Evolutionary conservation across 2,888 invertebrate species (phyloP).

Genomic region (Gryllus longicercus): DNA sequence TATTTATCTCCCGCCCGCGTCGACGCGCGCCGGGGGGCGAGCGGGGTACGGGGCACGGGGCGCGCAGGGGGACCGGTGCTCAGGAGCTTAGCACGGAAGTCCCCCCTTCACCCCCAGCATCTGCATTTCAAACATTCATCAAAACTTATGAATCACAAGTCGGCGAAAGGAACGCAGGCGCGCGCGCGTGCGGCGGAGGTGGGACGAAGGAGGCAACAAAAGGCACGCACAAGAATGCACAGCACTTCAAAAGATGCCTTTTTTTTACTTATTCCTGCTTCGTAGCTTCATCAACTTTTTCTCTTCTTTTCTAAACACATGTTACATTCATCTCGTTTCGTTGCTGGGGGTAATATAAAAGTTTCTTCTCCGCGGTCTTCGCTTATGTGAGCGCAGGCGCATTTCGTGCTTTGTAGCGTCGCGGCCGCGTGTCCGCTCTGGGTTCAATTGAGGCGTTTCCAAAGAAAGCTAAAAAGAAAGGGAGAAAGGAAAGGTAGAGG

Average conservation of each 20-base stretch:
- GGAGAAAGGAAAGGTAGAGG: too few species aligned
- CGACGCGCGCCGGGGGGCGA: background rate
- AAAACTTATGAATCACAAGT: conserved; percentile 7
- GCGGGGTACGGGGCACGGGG: background rate
- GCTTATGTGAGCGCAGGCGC: too few species aligned
- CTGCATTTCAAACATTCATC: conserved; percentile 17
- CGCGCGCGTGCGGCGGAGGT: background rate
- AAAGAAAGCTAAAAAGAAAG: too few species aligned
- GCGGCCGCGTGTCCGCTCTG: too few species aligned
- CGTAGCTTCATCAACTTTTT: background rate
- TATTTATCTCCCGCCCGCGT: background rate
- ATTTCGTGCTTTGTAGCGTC: too few species aligned
- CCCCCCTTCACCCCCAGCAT: background rate
- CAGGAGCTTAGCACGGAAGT: background rate
- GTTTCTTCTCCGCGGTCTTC: too few species aligned
- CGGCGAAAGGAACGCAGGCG: background rate
- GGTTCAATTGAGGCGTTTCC: too few species aligned
- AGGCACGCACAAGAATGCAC: background rate
- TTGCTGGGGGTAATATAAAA: too few species aligned
- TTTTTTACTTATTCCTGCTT: background rate
- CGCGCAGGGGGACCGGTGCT: background rate
- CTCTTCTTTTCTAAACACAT: background rate
- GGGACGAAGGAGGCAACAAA: background rate
- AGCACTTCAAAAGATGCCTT: background rate
- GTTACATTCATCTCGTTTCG: background rate